A percentile compares a stretch with the other conserved stretches of the same genome.
Evolutionary conservation across 2,113 vertebrate genomes (phyloP).

Genomic region (Choloepus hoffmanni): DNA sequence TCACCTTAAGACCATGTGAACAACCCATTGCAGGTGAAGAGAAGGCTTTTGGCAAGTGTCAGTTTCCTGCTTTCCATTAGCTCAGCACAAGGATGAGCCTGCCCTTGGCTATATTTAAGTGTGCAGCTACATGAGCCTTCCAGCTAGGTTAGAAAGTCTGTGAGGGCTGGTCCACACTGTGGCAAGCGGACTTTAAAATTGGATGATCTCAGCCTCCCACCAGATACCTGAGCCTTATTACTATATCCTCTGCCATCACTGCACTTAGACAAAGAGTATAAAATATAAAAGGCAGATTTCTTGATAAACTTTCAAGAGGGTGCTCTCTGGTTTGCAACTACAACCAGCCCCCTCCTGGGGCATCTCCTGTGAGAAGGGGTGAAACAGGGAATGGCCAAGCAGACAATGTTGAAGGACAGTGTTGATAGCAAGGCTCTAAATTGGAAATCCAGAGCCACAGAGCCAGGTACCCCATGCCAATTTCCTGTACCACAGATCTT

Average conservation of each 20-base stretch:
- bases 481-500: fast-evolving
- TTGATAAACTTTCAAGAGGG: neutral
- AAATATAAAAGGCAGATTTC: neutral
- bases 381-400: neutral
- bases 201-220: neutral
- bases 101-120: neutral
- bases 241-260: neutral
- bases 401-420: neutral
- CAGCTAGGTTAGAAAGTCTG: neutral
- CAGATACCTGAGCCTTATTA: neutral
- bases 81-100: neutral
- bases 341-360: neutral
- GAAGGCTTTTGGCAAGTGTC: neutral
- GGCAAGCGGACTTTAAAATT: neutral
- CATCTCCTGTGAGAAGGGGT: fast-evolving
- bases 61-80: too few relatives aligned
- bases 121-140: neutral
- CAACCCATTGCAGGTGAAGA: fast-evolving
- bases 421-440: neutral
- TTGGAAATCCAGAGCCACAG: neutral
- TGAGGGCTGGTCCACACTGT: neutral
- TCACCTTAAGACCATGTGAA: neutral
- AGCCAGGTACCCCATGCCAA: too few relatives aligned
- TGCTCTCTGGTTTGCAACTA: neutral
- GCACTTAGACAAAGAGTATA: neutral